phyloP scores from a whole-genome alignment of 1,140 invertebrate species.

The Platyscapa corneri region DNA sequence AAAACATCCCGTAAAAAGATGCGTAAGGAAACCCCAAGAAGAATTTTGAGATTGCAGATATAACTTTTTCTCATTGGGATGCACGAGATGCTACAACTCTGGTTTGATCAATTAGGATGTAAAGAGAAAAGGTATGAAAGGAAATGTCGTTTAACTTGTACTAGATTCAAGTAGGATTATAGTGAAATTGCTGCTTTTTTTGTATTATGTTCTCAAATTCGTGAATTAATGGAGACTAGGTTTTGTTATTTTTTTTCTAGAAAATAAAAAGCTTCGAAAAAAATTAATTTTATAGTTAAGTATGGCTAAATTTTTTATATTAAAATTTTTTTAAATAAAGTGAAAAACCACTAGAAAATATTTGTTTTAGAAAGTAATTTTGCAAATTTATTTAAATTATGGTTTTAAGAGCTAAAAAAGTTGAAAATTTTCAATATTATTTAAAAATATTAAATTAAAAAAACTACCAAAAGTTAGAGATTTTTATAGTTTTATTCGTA shows the following conservation, averaged over 20 bases:
- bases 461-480: too few relatives aligned
- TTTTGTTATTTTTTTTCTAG: not conserved
- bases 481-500: too few relatives aligned
- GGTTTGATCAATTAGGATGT: not conserved
- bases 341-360: too few relatives aligned
- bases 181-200: not conserved
- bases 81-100: not conserved
- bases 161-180: not conserved
- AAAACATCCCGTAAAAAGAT: not conserved
- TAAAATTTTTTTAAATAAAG: too few relatives aligned
- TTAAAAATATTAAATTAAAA: too few relatives aligned
- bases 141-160: not conserved
- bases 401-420: too few relatives aligned
- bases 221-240: not conserved
- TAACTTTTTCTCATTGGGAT: not conserved
- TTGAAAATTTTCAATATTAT: too few relatives aligned
- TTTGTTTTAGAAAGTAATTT: too few relatives aligned
- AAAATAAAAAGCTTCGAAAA: not conserved
- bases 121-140: not conserved
- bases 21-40: not conserved
- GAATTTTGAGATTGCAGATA: not conserved
- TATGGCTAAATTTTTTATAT: too few relatives aligned
- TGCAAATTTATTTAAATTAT: too few relatives aligned
- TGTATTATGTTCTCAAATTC: not conserved
- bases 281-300: not conserved